A percentile compares a stretch with the other conserved stretches of the same genome.
Conservation (phyloP, 2,113 vertebrate genomes). For the Poicephalus gulielmi region DNA sequence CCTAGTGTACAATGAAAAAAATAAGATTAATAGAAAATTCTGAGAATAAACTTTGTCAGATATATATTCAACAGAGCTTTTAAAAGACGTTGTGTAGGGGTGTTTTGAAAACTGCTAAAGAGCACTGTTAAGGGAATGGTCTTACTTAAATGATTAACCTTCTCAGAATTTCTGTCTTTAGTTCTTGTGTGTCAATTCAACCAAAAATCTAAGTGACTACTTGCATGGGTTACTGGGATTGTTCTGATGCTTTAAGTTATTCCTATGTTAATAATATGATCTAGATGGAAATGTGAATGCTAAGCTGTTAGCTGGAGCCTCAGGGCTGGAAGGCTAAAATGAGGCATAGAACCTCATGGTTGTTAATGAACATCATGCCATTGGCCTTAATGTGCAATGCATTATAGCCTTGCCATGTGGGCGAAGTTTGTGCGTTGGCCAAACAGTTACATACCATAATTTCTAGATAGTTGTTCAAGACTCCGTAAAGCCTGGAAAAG, state of each 20-base stretch:
- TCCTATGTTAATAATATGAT: background rate
- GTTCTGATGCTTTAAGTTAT: background rate
- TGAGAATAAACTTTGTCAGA: background rate
- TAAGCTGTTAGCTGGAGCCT: background rate
- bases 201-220: background rate
- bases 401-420: background rate
- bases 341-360: background rate
- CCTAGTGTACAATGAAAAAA: background rate
- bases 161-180: background rate
- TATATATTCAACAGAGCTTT: background rate
- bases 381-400: background rate
- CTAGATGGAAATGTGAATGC: background rate
- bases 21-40: background rate
- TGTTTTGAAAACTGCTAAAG: background rate
- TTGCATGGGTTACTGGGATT: background rate
- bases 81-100: background rate
- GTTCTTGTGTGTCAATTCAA: background rate
- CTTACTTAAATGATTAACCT: background rate
- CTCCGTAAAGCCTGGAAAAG: background rate
- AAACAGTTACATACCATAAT: background rate
- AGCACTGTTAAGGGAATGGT: background rate
- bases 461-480: background rate
- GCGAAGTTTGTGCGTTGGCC: background rate
- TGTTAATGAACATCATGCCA: background rate
- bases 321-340: background rate